phyloP scores from a whole-genome alignment of 2,113 vertebrate species.

The Clupea harengus region DNA sequence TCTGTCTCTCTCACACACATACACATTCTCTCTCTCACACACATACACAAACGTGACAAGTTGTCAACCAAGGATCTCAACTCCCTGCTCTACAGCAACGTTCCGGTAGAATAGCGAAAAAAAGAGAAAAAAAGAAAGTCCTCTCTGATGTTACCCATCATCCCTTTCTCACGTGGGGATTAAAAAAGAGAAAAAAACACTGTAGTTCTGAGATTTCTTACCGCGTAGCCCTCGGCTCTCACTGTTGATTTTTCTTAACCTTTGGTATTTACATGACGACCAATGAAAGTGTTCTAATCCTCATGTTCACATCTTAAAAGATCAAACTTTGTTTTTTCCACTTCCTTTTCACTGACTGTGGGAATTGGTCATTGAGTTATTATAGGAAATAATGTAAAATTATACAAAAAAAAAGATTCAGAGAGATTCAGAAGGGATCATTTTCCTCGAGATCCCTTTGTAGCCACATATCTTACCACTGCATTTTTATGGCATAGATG shows the following conservation, averaged over 20 bases:
- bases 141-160: constrained; percentile 10
- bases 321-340: not conserved
- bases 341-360: constrained; percentile 2
- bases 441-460: not conserved
- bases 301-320: constrained; percentile 24
- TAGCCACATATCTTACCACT: constrained; percentile 8
- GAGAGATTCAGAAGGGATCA: not conserved
- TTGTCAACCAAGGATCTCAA: constrained; percentile 53
- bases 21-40: not conserved
- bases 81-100: constrained; percentile 59
- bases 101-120: not conserved
- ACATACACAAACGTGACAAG: constrained; percentile 63
- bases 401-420: not conserved
- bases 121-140: not conserved
- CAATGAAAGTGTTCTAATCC: constrained; percentile 24
- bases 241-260: constrained; percentile 34
- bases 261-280: constrained; percentile 24
- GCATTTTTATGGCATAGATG: not conserved
- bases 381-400: not conserved
- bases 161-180: not conserved
- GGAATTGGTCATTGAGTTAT: constrained; percentile 18
- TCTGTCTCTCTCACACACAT: not conserved
- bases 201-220: constrained; percentile 19
- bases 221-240: constrained; percentile 29
- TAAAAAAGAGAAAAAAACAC: constrained; percentile 28